phyloP scores from a whole-genome alignment of 2,797 vertebrate species.

The Squalus acanthias region DNA sequence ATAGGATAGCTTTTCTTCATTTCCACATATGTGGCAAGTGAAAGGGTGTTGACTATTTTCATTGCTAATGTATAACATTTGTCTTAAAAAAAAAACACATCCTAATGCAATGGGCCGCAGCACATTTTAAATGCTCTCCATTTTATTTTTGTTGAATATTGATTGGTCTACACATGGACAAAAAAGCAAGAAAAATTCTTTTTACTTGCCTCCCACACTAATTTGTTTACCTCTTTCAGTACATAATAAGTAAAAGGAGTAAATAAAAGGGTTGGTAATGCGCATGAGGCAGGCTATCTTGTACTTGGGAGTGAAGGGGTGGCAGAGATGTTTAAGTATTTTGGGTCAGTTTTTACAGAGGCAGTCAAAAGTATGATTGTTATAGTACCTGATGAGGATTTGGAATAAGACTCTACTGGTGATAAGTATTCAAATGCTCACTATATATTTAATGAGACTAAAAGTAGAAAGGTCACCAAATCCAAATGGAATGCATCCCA shows the following conservation, averaged over 20 bases:
- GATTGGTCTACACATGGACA: background rate
- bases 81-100: background rate
- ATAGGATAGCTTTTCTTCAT: background rate
- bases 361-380: background rate
- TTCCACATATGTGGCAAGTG: background rate
- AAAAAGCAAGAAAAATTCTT: background rate
- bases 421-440: background rate
- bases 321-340: background rate
- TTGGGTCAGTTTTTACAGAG: background rate
- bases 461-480: background rate
- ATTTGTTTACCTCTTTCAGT: background rate
- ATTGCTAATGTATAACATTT: background rate
- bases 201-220: background rate
- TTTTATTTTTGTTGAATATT: background rate
- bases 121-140: background rate
- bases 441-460: background rate
- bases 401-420: background rate
- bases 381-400: background rate
- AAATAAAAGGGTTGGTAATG: background rate
- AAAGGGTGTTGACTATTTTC: conserved; percentile 24
- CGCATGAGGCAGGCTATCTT: background rate
- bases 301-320: background rate
- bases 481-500: background rate
- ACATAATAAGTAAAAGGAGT: background rate
- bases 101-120: background rate